Conservation (phyloP, 1,140 invertebrate genomes). For the Drosophila trapezifrons region DNA sequence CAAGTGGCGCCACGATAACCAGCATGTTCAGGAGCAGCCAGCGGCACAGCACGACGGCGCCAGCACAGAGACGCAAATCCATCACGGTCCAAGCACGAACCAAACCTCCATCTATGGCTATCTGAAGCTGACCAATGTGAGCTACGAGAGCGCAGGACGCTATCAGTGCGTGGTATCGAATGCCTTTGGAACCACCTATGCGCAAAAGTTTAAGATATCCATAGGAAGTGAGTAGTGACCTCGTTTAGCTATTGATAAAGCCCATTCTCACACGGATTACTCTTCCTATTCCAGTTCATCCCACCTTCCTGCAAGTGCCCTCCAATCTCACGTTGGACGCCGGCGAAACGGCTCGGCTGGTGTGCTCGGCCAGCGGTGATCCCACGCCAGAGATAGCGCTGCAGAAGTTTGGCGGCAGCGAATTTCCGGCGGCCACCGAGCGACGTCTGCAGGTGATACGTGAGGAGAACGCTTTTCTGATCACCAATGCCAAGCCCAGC, state of each 20-base stretch:
- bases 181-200: conserved; percentile 95
- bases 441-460: conserved; percentile 96
- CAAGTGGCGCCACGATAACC: conserved; percentile 95
- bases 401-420: conserved; percentile 97
- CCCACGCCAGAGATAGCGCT: conserved; percentile 95
- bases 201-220: conserved; percentile 92
- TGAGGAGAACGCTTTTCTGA: conserved; percentile 95
- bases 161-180: conserved; percentile 98
- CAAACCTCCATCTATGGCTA: conserved; percentile 77
- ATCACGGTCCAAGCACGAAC: conserved; percentile 71
- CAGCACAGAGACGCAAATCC: conserved; percentile 75
- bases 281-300: conserved; percentile 88
- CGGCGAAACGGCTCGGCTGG: conserved; percentile 93
- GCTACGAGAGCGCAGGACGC: conserved; percentile 88
- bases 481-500: conserved; percentile 93
- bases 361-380: conserved; percentile 95
- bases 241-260: accelerated
- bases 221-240: conserved; percentile 89
- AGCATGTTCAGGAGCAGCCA: conserved; percentile 85
- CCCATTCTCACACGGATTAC: not conserved
- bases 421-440: conserved; percentile 97
- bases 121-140: conserved; percentile 71
- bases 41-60: conserved; percentile 52
- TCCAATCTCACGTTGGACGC: conserved; percentile 92
- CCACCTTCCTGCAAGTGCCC: conserved; percentile 93